A percentile compares a stretch with the other conserved stretches of the same genome.
These are phyloP conservation scores for Brenthis ino DNA, from an alignment of 2,888 invertebrate genomes.

Conservation along the genomic window DNA sequence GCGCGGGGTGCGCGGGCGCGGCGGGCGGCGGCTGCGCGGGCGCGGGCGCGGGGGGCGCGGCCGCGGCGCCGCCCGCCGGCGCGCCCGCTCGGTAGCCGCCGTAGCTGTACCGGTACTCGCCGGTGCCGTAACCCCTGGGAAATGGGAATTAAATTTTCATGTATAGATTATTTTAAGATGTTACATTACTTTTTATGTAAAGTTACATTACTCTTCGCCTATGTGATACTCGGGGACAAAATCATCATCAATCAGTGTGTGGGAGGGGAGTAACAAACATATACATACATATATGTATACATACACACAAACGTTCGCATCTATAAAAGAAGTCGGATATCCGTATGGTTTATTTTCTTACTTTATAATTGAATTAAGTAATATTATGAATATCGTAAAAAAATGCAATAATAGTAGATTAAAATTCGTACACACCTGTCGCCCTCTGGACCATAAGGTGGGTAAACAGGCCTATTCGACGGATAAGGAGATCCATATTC, in stretches of 20 bases:
- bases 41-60: slow-evolving; percentile 58
- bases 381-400: neutral
- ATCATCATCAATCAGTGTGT: no score
- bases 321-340: no score
- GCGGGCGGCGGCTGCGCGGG: slow-evolving; percentile 65
- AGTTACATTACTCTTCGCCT: no score
- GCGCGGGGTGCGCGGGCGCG: slow-evolving; percentile 58
- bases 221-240: no score
- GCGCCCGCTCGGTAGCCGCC: slow-evolving; percentile 67
- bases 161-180: no score
- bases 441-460: slow-evolving; percentile 88
- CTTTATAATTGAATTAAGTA: neutral
- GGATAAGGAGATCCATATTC: slow-evolving; percentile 87
- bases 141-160: slow-evolving; percentile 42
- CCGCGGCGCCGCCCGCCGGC: slow-evolving; percentile 53
- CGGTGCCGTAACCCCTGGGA: slow-evolving; percentile 62
- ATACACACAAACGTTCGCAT: no score
- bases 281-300: no score
- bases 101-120: slow-evolving; percentile 59
- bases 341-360: neutral
- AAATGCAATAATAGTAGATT: neutral
- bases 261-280: no score
- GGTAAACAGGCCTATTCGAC: slow-evolving; percentile 89
- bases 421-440: slow-evolving; percentile 79
- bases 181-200: no score